Conservation (phyloP, 2,113 vertebrate species). For the Microtus richardsoni region DNA sequence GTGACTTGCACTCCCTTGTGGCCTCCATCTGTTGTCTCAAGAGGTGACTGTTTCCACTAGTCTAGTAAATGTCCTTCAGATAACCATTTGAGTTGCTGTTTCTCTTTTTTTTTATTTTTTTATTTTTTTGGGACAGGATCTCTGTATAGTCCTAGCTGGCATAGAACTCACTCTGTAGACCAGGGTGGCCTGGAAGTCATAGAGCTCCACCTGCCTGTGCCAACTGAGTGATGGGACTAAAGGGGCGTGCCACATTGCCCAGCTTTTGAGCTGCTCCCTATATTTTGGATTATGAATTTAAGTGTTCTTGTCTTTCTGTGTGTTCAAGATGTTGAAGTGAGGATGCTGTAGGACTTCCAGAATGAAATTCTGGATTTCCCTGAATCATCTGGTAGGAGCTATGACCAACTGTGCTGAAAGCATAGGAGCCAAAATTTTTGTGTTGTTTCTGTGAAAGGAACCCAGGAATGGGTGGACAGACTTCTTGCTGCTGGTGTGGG, state of each 20-base stretch:
- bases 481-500: neutral
- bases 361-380: neutral
- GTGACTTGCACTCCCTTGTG: neutral
- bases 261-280: neutral
- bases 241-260: neutral
- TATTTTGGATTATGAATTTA: slow-evolving; percentile 32
- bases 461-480: neutral
- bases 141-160: neutral
- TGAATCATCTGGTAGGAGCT: neutral
- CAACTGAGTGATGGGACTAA: neutral
- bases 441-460: neutral
- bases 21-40: neutral
- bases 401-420: neutral
- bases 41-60: neutral
- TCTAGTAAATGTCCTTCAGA: neutral
- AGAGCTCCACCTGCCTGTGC: neutral
- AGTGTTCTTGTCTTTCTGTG: neutral
- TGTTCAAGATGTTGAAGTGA: neutral
- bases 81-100: neutral
- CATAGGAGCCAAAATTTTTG: neutral
- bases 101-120: neutral
- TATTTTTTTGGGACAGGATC: neutral
- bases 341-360: neutral
- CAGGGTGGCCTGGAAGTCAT: neutral
- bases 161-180: neutral